Evolutionary conservation across 1,140 invertebrate species (phyloP).

Genomic region (Drepana arcuata): DNA sequence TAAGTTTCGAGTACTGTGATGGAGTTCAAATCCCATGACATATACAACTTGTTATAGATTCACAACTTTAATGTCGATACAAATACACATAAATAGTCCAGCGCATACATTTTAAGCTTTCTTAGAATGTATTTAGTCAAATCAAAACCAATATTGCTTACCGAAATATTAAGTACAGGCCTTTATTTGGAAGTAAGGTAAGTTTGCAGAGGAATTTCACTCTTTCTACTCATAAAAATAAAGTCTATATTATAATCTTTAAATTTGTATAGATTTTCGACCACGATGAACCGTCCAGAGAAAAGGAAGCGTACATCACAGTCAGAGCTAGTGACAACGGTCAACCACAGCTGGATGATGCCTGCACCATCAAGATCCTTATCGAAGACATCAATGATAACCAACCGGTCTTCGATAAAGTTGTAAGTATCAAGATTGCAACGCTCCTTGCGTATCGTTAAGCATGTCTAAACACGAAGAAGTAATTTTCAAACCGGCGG

Average conservation of each 20-base stretch:
- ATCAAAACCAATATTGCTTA: neutral
- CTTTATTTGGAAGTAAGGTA: conserved; percentile 11
- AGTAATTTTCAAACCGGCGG: no score
- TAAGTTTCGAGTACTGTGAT: no score
- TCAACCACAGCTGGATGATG: conserved; percentile 84
- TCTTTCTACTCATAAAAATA: no score
- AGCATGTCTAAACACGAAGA: no score
- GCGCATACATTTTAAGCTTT: no score
- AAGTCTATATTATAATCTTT: neutral
- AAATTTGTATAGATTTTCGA: conserved; percentile 77
- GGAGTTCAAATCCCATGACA: no score
- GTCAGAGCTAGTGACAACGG: conserved; percentile 89
- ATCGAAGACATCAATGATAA: conserved; percentile 93
- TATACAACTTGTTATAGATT: no score
- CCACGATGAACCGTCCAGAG: conserved; percentile 87
- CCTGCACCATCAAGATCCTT: conserved; percentile 90
- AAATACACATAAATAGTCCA: no score
- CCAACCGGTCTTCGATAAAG: conserved; percentile 88
- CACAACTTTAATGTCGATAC: no score
- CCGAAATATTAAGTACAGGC: neutral
- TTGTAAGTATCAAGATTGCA: conserved; percentile 68
- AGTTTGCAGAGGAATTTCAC: no score
- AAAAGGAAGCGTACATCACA: conserved; percentile 85
- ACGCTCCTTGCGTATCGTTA: no score
- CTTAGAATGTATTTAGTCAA: no score